phyloP scores from a whole-genome alignment of 2,113 vertebrate genomes.

The Heliornis fulica region DNA sequence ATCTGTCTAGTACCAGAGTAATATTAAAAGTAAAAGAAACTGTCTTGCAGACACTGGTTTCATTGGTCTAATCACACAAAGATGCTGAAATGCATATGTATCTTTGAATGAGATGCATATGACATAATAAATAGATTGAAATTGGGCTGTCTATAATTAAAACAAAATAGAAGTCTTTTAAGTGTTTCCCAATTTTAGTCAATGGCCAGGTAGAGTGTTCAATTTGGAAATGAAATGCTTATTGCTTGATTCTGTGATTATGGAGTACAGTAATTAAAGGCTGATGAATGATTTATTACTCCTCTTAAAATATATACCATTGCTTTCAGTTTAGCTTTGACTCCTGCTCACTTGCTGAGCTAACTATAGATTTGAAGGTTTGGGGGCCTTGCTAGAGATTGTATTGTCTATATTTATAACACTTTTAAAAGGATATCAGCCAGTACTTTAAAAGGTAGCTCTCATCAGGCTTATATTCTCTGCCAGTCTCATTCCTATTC shows the following conservation, averaged over 20 bases:
- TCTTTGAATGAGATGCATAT: constrained; percentile 47
- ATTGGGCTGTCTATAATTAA: constrained; percentile 45
- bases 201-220: constrained; percentile 57
- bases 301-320: constrained; percentile 29
- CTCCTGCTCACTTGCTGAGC: constrained; percentile 7
- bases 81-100: constrained; percentile 15
- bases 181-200: constrained; percentile 56
- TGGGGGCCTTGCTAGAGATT: background rate
- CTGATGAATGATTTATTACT: constrained; percentile 63
- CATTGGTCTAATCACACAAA: background rate
- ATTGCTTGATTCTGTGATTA: constrained; percentile 60
- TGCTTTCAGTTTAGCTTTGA: background rate
- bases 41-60: background rate
- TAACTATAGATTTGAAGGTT: constrained; percentile 17
- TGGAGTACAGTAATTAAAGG: constrained; percentile 42
- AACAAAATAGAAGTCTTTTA: constrained; percentile 33
- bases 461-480: constrained; percentile 18
- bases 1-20: background rate
- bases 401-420: constrained; percentile 16
- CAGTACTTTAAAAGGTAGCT: background rate
- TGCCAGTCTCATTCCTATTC: background rate
- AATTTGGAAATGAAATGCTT: constrained; percentile 31
- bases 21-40: background rate
- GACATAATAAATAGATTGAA: constrained; percentile 30
- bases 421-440: background rate